Base-by-base conservation (phyloP, 1,140 invertebrate genomes). In the Pachypsylla venusta region DNA sequence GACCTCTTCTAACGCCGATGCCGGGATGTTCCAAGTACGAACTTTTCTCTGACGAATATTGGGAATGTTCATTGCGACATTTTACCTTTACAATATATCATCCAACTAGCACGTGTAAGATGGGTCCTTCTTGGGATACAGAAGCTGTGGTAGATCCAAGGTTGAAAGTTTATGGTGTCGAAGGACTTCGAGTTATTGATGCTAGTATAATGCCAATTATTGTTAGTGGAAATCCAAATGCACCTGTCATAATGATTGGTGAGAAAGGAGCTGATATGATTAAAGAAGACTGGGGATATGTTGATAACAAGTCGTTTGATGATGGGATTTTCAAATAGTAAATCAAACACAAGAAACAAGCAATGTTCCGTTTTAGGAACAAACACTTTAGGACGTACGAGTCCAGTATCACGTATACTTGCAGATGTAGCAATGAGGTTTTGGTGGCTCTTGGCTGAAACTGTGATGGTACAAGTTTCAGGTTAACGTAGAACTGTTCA, bases 71-170 rank as follows among this genome's bases (percentile, higher is more conserved):
- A 55, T 73, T 86, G 2, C 75, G 84, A 56, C 85, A 89, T 64
- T 88, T 88, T 61, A 89, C 87, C 0, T 85, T 87, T 62, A 89
- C 87, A 0, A 88, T 90, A 40, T 91, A 91, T 66, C 87, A 92
- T 76, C 87, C 86, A 0, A 79, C 81, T 0, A 82, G 88, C 0
- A 93, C 89, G 0, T 86, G 84, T 63, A 90, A 88, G 70, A 93
- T 92, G 90, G 90, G 90, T 2, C 83, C 84, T 0, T 76, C 72
- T 40, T 73, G 73, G 35, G 88, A 92, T 68, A 75, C 77, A 0
- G 80, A 77, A 0, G 85, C 89, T 1, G 89, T 93, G 0, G 88
- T 93, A 0, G 87, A 93, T 71, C 79, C 83, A 0, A 73, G 86
- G 39, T 68, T 91, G 2, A 75, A 81, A 1, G 84, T 89, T 2